Percentiles rank a stretch among this genome's conserved stretches.
phyloP scores from a whole-genome alignment of 2,888 invertebrate species.

The Drosophila algonquin region DNA sequence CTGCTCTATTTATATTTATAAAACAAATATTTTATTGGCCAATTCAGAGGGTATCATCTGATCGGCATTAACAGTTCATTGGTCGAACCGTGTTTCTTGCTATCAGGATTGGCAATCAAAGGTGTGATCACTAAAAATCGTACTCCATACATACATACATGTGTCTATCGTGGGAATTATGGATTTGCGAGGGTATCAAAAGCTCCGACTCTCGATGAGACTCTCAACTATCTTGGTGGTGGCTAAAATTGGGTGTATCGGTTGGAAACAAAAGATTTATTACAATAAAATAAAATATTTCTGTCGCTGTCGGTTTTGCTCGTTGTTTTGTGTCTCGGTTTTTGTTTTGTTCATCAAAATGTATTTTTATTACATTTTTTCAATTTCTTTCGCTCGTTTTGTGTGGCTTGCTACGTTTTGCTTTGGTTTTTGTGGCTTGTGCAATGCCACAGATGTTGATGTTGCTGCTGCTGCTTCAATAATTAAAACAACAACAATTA shows the following conservation, averaged over 20 bases:
- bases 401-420: constrained; percentile 56
- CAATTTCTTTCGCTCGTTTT: constrained; percentile 54
- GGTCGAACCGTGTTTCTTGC: too few relatives aligned
- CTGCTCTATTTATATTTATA: constrained; percentile 56
- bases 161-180: not conserved
- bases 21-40: constrained; percentile 61
- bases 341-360: constrained; percentile 56
- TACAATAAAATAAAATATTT: constrained; percentile 68
- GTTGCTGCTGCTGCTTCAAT: constrained; percentile 48
- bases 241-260: constrained; percentile 13
- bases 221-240: too few relatives aligned
- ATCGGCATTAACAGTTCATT: too few relatives aligned
- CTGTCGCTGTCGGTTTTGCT: constrained; percentile 50
- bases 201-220: not conserved
- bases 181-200: not conserved
- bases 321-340: constrained; percentile 22
- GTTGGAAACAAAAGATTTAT: constrained; percentile 74
- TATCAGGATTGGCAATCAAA: too few relatives aligned
- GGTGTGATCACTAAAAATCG: too few relatives aligned
- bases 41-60: too few relatives aligned
- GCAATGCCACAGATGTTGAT: constrained; percentile 52
- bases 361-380: constrained; percentile 76
- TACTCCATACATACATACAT: too few relatives aligned
- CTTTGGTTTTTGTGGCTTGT: constrained; percentile 62
- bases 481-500: constrained; percentile 64